Evolutionary conservation across 2,797 vertebrate genomes (phyloP).

Genomic region (Telmatherina bonti): DNA sequence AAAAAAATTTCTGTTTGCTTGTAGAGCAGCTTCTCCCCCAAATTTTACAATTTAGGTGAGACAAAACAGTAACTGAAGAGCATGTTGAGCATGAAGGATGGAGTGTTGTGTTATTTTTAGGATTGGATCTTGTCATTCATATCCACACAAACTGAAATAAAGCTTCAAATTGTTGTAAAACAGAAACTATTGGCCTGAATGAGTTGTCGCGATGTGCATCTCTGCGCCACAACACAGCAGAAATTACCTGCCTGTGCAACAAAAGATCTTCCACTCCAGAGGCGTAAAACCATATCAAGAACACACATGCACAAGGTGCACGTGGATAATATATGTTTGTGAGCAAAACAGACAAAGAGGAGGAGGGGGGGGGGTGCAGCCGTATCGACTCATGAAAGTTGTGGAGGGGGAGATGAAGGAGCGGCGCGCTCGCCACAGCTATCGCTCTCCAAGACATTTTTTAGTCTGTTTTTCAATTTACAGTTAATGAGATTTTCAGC

Average conservation of each 20-base stretch:
- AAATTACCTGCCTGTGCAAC: conserved; percentile 22
- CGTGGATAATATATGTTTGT: conserved; percentile 36
- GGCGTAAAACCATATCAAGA: conserved; percentile 29
- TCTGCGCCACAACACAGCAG: neutral
- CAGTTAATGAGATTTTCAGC: conserved; percentile 79
- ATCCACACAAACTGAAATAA: neutral
- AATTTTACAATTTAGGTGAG: too few species aligned
- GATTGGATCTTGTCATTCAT: neutral
- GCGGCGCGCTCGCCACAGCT: conserved; percentile 24
- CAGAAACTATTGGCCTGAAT: neutral
- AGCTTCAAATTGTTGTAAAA: neutral
- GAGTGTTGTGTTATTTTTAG: too few species aligned
- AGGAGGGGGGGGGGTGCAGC: conserved; percentile 3
- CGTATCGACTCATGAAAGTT: conserved; percentile 61
- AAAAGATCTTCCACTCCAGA: conserved; percentile 34
- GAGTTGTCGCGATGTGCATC: neutral
- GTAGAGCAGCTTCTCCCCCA: too few species aligned
- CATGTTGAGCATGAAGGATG: too few species aligned
- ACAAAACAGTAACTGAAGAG: too few species aligned
- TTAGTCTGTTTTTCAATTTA: conserved; percentile 79
- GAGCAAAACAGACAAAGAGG: conserved; percentile 3
- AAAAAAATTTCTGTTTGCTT: neutral
- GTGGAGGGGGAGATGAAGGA: conserved; percentile 62
- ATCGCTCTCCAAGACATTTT: conserved; percentile 66
- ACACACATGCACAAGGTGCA: neutral